phyloP scores from a whole-genome alignment of 2,797 vertebrate genomes.

The Gymnothorax reevesii region DNA sequence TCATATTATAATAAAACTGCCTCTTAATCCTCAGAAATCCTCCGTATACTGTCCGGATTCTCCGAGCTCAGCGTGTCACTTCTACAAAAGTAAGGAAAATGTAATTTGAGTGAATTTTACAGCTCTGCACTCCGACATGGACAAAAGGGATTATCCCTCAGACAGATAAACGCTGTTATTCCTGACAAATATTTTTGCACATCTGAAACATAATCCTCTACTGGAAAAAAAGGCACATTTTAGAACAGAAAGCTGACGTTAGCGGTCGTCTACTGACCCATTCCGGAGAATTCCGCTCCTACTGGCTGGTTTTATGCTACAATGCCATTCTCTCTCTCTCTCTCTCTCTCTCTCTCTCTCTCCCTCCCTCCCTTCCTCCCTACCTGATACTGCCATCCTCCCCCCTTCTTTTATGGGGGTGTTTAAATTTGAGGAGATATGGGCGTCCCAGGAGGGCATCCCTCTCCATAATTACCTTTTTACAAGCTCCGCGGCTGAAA shows the following conservation, averaged over 20 bases:
- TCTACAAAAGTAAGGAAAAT: not conserved
- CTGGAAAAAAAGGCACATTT: not conserved
- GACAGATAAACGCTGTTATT: not conserved
- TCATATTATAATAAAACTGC: not conserved
- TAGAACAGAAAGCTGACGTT: not conserved
- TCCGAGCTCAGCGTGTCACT: not conserved
- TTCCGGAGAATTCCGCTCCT: not conserved
- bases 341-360: not conserved
- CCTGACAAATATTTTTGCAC: too few species aligned
- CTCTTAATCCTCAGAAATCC: not conserved
- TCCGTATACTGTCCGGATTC: not conserved
- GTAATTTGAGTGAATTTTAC: not conserved
- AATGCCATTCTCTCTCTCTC: not conserved
- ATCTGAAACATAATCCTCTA: not conserved
- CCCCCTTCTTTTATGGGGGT: not conserved
- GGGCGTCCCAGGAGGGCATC: not conserved
- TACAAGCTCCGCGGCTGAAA: not conserved
- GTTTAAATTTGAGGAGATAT: slow-evolving; percentile 4
- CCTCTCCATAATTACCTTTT: slow-evolving; percentile 12
- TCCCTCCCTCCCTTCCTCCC: not conserved
- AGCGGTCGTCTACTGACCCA: not conserved
- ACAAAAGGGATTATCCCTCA: not conserved
- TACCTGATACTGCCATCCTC: not conserved
- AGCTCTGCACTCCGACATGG: not conserved
- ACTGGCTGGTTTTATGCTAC: not conserved